Evolutionary conservation across 2,888 invertebrate species (phyloP).

Genomic region (Eristalinus aeneus): DNA sequence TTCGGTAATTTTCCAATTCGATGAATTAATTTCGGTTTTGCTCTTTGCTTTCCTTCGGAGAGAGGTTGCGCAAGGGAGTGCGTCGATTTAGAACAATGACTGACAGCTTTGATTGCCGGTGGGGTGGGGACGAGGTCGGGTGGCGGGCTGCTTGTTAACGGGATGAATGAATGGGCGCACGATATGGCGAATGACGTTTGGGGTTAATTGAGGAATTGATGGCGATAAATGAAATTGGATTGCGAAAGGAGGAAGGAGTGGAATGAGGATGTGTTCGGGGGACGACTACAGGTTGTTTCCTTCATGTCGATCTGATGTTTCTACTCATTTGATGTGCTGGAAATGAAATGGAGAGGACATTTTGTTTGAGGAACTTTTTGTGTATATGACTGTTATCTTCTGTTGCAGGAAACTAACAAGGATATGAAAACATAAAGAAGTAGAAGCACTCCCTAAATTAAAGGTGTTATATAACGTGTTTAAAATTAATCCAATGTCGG

Average conservation of each 20-base stretch:
- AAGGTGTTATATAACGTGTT: too few relatives aligned
- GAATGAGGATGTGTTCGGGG: constrained; percentile 1
- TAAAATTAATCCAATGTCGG: too few relatives aligned
- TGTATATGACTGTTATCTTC: too few relatives aligned
- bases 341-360: too few relatives aligned
- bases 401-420: too few relatives aligned
- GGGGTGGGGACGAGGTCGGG: not conserved
- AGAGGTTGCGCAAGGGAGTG: constrained; percentile 34
- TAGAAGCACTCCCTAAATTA: too few relatives aligned
- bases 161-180: not conserved
- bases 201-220: constrained; percentile 12
- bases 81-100: constrained; percentile 39
- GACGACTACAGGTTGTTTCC: not conserved
- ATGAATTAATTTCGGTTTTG: constrained; percentile 32
- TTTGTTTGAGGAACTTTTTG: too few relatives aligned
- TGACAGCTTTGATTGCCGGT: constrained; percentile 24
- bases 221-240: constrained; percentile 32
- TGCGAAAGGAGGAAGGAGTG: constrained; percentile 6
- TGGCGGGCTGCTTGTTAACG: not conserved
- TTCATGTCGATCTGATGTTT: not conserved
- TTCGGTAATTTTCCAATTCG: constrained; percentile 57
- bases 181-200: not conserved
- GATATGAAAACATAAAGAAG: too few relatives aligned
- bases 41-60: not conserved
- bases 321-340: too few relatives aligned